Percentiles rank a stretch among this genome's conserved stretches.
Evolutionary conservation across 2,888 invertebrate species (phyloP).

Genomic region (Spodoptera exigua): DNA sequence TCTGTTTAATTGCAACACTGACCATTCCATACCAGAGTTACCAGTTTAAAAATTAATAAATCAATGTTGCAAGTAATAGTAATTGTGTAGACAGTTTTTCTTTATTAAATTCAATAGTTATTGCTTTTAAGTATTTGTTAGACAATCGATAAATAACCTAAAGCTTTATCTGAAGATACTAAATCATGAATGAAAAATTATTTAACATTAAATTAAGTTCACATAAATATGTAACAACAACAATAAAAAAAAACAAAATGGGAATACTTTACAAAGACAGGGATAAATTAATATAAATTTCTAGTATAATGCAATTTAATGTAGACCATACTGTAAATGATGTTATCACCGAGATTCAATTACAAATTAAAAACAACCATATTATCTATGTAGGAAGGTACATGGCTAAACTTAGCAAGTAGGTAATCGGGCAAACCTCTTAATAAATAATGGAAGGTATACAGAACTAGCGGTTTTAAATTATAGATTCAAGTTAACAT

Average conservation of each 20-base stretch:
- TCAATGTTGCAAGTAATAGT: too few relatives aligned
- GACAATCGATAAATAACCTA: too few relatives aligned
- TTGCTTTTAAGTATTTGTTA: too few relatives aligned
- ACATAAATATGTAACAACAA: conserved; percentile 80
- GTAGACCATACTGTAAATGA: conserved; percentile 18
- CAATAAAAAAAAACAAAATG: conserved; percentile 68
- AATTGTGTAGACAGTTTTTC: too few relatives aligned
- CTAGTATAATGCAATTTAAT: conserved; percentile 22
- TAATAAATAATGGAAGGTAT: conserved; percentile 38
- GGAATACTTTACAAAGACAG: conserved; percentile 35
- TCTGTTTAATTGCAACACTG: too few relatives aligned
- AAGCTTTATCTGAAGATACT: conserved; percentile 8
- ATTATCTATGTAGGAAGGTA: conserved; percentile 14
- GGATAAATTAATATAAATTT: conserved; percentile 40
- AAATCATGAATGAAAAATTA: conserved; percentile 38
- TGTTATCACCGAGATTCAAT: conserved; percentile 46
- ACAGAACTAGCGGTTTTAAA: conserved; percentile 46
- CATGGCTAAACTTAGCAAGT: conserved; percentile 34
- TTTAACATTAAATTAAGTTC: conserved; percentile 57
- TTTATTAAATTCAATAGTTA: too few relatives aligned
- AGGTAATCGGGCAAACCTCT: conserved; percentile 25
- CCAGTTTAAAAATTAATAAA: too few relatives aligned
- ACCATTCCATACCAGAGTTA: too few relatives aligned
- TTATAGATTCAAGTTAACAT: conserved; percentile 15
- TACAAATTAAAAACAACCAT: conserved; percentile 27